Evolutionary conservation across 2,113 vertebrate genomes (phyloP), one percentile per base, ranked within the genome.

Genomic region (Gorsachius goisagi): DNA sequence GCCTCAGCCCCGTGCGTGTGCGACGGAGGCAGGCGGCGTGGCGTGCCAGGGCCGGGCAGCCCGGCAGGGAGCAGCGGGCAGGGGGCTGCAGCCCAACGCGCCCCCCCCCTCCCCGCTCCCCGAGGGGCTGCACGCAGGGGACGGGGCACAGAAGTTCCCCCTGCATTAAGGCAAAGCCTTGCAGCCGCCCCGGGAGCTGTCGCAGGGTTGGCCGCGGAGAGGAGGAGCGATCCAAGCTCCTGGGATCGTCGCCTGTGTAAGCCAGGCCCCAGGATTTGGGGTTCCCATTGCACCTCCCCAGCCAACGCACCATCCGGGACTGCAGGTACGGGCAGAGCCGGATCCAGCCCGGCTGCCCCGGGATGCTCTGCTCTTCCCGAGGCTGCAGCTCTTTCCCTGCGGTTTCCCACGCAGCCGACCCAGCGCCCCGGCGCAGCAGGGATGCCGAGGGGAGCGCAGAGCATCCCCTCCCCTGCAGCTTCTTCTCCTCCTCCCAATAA

Each of bases 401-500:
- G 15, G 32, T 8, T 68, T 24, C 32, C 59, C 80, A 18, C 1
- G 39, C n/a, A 66, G 37, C 50, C 4, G 4, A 7, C 47, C 28
- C 68, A 4, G 5, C 5, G 1, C 13, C 44, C 28, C 9, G 4
- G 30, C 3, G 33, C 60, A 33, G 9, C 17, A 3, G 27, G 52
- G 74, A 26, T 30, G 35, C 32, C 0, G 15, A 44, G 45, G 24
- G 32, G 15, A 15, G 12, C 8, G 0, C 12, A 1, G 28, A 16
- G 62, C 37, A 1, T 4, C 3, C 11, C n/a, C 12, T 10, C 9
- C 9, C 14, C 37, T 1, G 0, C 0, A 1, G 9, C 53, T 8
- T 30, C 41, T 68, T 30, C 5, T 28, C 26, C 59, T 63, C 21
- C 28, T 79, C 59, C 75, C 39, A 7, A 9, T 3, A 9, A 3